Conservation (phyloP, 2,113 vertebrate species). For the Chaetorhynchus papuensis region DNA sequence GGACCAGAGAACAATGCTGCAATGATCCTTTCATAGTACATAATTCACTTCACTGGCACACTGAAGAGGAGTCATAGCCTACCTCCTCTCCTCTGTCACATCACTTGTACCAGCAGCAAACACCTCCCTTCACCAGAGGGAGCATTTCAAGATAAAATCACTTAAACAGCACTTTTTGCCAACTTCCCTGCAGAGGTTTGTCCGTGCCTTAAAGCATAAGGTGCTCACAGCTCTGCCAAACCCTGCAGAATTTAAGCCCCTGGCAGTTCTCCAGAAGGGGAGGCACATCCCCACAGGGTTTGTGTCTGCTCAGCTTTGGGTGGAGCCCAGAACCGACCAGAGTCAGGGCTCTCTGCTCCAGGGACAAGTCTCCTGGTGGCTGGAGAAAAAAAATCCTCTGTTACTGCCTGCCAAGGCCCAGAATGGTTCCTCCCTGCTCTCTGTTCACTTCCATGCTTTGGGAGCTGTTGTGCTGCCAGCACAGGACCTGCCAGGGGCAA, state of each 20-base stretch:
- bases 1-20: neutral
- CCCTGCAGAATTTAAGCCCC: neutral
- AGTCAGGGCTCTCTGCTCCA: neutral
- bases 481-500: neutral
- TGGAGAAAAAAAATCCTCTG: neutral
- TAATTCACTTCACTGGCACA: neutral
- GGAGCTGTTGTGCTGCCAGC: neutral
- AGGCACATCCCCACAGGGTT: neutral
- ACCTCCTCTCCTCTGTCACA: neutral
- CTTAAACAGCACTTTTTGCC: neutral
- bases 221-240: neutral
- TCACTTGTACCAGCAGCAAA: neutral
- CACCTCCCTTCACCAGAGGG: neutral
- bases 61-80: rapidly evolving
- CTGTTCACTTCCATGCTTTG: rapidly evolving
- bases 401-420: neutral
- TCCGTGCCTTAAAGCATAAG: neutral
- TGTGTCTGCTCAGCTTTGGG: neutral
- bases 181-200: neutral
- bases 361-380: neutral
- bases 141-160: neutral
- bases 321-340: neutral
- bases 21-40: neutral
- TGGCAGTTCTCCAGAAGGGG: neutral
- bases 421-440: neutral